Conservation (phyloP, 2,888 invertebrate genomes). For the Tuberolachnus salignus region DNA sequence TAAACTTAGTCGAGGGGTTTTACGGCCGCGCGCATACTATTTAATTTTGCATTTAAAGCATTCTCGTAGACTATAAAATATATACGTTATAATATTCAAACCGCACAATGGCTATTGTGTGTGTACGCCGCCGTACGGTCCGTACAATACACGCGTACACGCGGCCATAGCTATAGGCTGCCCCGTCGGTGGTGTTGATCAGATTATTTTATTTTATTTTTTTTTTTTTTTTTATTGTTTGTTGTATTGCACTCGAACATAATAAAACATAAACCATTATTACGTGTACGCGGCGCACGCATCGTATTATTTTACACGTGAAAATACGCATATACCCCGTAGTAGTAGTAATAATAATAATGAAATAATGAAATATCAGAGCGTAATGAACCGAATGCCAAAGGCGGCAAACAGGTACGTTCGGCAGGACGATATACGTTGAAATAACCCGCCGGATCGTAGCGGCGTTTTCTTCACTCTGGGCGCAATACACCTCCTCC, state of each 20-base stretch:
- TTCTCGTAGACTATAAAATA: background rate
- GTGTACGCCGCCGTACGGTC: too few species aligned
- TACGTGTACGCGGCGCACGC: background rate
- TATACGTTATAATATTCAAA: background rate
- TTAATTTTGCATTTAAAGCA: constrained; percentile 26
- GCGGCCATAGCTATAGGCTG: background rate
- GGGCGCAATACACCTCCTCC: background rate
- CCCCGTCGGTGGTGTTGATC: constrained; percentile 22
- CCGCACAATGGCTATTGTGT: constrained; percentile 36
- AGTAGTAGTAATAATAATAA: background rate
- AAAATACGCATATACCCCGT: constrained; percentile 15
- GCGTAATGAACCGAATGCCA: background rate
- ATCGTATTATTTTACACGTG: constrained; percentile 11
- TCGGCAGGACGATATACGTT: too few species aligned
- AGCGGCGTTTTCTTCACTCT: background rate
- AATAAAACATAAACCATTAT: constrained; percentile 41
- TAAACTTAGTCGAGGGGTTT: background rate
- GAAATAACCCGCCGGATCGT: too few species aligned
- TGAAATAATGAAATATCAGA: constrained; percentile 38
- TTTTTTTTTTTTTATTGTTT: constrained; percentile 17
- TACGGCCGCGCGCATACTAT: background rate
- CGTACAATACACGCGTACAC: background rate
- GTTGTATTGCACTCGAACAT: background rate
- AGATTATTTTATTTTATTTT: constrained; percentile 22
- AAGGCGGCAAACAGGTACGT: too few species aligned